phyloP scores from a whole-genome alignment of 1,140 invertebrate genomes.

The Probaryconus sp. region DNA sequence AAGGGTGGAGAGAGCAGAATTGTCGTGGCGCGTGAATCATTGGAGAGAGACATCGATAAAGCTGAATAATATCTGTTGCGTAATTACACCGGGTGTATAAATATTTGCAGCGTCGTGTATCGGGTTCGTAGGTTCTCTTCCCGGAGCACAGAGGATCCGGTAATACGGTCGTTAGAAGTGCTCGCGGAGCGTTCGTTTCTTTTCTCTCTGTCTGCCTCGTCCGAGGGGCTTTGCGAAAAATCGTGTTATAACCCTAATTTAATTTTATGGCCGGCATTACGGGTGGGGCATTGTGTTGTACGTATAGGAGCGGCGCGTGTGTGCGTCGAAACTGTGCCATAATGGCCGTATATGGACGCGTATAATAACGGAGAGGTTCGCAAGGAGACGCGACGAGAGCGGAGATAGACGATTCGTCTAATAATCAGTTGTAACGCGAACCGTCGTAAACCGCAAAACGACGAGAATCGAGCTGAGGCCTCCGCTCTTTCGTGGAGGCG shows the following conservation, averaged over 20 bases:
- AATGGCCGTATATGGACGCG: conserved; percentile 75
- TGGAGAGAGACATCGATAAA: too few species aligned
- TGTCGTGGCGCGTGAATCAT: too few species aligned
- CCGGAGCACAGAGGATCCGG: conserved; percentile 43
- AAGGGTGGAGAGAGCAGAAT: too few species aligned
- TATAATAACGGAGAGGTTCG: conserved; percentile 73
- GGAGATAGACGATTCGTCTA: conserved; percentile 67
- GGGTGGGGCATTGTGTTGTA: conserved; percentile 72
- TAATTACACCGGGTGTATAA: too few species aligned
- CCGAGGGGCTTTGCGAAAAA: conserved; percentile 77
- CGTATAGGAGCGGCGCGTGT: conserved; percentile 45
- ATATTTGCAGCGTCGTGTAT: conserved; percentile 52
- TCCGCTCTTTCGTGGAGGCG: conserved; percentile 22
- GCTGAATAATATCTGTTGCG: too few species aligned
- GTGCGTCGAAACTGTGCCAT: conserved; percentile 63
- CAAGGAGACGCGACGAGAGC: conserved; percentile 42
- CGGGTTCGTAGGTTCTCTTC: conserved; percentile 44
- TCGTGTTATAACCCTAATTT: conserved; percentile 79
- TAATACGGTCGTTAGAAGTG: conserved; percentile 67
- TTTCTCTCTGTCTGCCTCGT: conserved; percentile 19
- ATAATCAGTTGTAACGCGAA: conserved; percentile 78
- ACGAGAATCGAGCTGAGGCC: conserved; percentile 68
- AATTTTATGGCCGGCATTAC: conserved; percentile 78
- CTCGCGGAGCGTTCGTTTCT: conserved; percentile 36
- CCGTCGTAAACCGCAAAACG: conserved; percentile 77